A percentile compares a stretch with the other conserved stretches of the same genome.
Conservation (phyloP, 2,888 invertebrate genomes). For the Ophraella communa region DNA sequence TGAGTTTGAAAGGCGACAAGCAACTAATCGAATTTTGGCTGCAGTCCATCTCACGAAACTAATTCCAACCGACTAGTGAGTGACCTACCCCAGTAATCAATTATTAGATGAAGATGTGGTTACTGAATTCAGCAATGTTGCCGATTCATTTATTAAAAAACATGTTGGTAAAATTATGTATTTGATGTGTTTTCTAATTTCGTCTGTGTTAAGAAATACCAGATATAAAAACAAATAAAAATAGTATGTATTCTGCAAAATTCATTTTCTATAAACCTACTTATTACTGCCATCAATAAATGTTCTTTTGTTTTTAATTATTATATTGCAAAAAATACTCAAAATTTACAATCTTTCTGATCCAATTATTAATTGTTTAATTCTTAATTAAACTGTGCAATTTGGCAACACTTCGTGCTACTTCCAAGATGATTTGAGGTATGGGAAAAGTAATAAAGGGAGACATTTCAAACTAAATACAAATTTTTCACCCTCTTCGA, state of each 20-base stretch:
- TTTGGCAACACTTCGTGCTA: conserved; percentile 1
- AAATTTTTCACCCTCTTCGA: conserved; percentile 18
- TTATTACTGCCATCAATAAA: no score
- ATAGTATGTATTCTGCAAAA: no score
- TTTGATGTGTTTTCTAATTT: no score
- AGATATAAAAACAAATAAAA: no score
- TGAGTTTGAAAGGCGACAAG: not conserved
- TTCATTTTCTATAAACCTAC: no score
- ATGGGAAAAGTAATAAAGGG: conserved; percentile 11
- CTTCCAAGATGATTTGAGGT: conserved; percentile 5
- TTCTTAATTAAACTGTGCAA: not conserved
- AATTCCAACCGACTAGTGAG: not conserved
- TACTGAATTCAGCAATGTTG: not conserved
- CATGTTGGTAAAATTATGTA: not conserved
- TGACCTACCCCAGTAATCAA: conserved; percentile 4
- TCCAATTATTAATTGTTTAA: not conserved
- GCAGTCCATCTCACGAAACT: conserved; percentile 2
- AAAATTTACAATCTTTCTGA: no score
- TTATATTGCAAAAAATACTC: no score
- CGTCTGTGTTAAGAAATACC: no score
- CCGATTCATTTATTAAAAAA: not conserved
- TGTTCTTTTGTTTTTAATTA: no score
- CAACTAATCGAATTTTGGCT: conserved; percentile 7
- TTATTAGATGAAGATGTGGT: not conserved
- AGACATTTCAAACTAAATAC: conserved; percentile 13